phyloP scores from a whole-genome alignment of 2,888 invertebrate species.

The Drosophila mulleri region DNA sequence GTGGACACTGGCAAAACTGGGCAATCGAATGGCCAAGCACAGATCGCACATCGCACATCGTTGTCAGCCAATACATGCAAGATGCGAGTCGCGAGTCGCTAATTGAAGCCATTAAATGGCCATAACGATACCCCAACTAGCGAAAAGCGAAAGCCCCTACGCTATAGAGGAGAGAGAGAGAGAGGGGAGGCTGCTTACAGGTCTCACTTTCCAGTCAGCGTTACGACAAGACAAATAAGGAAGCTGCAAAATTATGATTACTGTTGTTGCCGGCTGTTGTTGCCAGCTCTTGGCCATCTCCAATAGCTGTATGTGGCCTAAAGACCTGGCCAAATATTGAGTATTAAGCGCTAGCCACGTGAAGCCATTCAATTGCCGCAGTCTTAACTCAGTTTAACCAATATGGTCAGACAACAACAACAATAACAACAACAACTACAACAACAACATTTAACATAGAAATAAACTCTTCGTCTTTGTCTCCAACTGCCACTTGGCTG shows the following conservation, averaged over 20 bases:
- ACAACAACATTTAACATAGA: constrained; percentile 12
- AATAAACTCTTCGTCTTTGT: constrained; percentile 2
- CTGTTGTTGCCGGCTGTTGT: constrained; percentile 11
- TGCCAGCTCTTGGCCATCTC: constrained; percentile 43
- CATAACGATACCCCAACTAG: constrained; percentile 44
- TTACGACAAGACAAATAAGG: constrained; percentile 65
- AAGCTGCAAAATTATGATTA: constrained; percentile 76
- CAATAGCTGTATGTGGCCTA: constrained; percentile 25
- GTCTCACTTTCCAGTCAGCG: constrained; percentile 42
- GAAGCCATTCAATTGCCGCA: constrained; percentile 38
- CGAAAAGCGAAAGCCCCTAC: constrained; percentile 21
- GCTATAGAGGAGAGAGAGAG: not conserved
- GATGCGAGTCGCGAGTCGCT: constrained; percentile 60
- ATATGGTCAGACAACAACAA: constrained; percentile 48
- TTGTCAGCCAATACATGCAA: constrained; percentile 69
- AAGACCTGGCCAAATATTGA: constrained; percentile 26
- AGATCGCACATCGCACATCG: constrained; percentile 77
- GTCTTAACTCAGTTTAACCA: constrained; percentile 47
- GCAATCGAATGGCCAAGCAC: constrained; percentile 61
- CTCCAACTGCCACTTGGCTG: constrained; percentile 6
- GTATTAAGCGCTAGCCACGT: constrained; percentile 29
- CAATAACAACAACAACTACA: constrained; percentile 20
- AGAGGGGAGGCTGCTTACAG: not conserved
- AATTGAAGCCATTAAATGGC: constrained; percentile 75
- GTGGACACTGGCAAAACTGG: constrained; percentile 21